phyloP scores from a whole-genome alignment of 1,140 invertebrate genomes.

The Caenorhabditis remanei region DNA sequence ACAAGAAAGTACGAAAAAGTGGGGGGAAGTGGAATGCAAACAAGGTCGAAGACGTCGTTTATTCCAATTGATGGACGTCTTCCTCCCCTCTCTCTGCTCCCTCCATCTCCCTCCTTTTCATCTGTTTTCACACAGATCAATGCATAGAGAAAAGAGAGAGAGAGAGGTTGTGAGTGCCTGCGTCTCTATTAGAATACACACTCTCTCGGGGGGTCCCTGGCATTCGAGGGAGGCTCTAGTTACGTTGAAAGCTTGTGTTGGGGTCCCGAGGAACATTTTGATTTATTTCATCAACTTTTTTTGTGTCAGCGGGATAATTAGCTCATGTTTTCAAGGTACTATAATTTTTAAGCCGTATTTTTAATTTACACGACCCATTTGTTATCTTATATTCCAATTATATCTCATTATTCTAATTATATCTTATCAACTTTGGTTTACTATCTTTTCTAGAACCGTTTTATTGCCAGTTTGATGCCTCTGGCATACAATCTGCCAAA shows the following conservation, averaged over 20 bases:
- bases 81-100: conserved; percentile 8
- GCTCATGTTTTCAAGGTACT: too few relatives aligned
- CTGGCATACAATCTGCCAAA: too few relatives aligned
- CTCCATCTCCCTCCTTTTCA: not conserved
- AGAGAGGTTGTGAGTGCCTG: not conserved
- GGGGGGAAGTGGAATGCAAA: not conserved
- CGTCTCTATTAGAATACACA: not conserved
- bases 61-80: conserved; percentile 43
- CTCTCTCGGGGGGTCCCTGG: not conserved
- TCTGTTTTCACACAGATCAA: not conserved
- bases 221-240: not conserved
- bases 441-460: too few relatives aligned
- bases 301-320: not conserved
- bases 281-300: not conserved
- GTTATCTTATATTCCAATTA: too few relatives aligned
- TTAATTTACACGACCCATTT: too few relatives aligned
- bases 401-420: too few relatives aligned
- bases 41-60: conserved; percentile 52
- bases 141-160: not conserved
- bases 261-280: not conserved
- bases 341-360: too few relatives aligned
- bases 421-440: too few relatives aligned
- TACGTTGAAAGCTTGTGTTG: conserved; percentile 1
- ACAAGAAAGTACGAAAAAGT: conserved; percentile 28
- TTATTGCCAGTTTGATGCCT: too few relatives aligned